Conservation (phyloP, 2,888 invertebrate genomes). For the Tipula unca region DNA sequence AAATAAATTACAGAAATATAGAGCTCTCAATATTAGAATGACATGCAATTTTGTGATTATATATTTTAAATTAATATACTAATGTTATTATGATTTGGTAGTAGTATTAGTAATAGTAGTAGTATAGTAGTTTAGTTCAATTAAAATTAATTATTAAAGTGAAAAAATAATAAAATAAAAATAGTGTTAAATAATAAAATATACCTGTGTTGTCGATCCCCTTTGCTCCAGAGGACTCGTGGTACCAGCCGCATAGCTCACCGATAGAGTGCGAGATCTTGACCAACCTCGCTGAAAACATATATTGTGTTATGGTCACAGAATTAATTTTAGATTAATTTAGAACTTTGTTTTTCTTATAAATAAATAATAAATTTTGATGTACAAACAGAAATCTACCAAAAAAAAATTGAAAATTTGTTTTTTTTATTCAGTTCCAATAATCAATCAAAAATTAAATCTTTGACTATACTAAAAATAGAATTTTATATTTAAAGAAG, state of each 20-base stretch:
- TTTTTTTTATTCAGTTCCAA: not conserved
- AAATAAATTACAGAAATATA: not conserved
- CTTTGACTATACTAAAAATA: not conserved
- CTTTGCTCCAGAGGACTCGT: constrained; percentile 69
- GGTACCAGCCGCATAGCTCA: constrained; percentile 71
- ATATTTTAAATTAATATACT: not conserved
- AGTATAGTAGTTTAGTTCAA: not conserved
- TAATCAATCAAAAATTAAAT: not conserved
- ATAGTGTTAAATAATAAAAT: constrained; percentile 8
- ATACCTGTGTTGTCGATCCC: constrained; percentile 63
- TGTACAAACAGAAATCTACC: constrained; percentile 8
- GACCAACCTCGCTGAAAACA: constrained; percentile 70
- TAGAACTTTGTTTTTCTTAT: not conserved
- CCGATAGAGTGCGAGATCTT: constrained; percentile 78
- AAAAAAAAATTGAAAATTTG: not conserved
- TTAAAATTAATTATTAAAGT: not conserved
- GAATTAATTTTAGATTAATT: not conserved
- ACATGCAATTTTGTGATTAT: constrained; percentile 18
- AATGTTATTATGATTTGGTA: not conserved
- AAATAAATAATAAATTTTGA: not conserved
- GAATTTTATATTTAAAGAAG: not conserved
- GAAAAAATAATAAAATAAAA: not conserved
- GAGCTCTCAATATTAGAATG: not conserved
- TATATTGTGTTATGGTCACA: not conserved
- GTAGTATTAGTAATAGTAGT: not conserved